Evolutionary conservation across 2,797 vertebrate species (phyloP), one percentile per base, ranked within the genome.

Genomic region (Poliocrania exsul): DNA sequence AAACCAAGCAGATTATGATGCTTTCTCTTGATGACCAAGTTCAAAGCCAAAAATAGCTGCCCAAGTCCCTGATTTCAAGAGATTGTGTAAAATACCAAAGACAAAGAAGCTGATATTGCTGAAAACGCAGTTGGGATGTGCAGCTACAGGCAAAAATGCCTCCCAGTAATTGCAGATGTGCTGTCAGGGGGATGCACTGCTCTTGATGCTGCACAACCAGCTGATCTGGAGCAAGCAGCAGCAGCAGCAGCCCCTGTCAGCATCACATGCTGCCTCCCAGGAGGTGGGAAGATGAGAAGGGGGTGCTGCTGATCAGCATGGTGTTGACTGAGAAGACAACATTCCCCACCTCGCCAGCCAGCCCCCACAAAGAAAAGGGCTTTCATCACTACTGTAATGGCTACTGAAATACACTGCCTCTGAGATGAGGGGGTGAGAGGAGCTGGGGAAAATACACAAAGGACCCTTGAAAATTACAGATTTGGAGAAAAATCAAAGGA

Each of bases 391-490:
- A 5, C 26, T 50, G 53, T 17, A 56, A 35, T 61, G 47, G 14
- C 35, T 16, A 12, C 73, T 40, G 78, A 86, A 94, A 67, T 24
- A 38, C 50, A 5, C 53, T 51, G 56, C 42, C 65, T 20, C 28
- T 1, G 21, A 38, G 38, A 72, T 0, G 1, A 46, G 69, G n/a
- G 23, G 6, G 0, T 1, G 15, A 64, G 20, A 74, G 49, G 33
- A 66, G 61, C 33, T 25, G 54, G 24, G 33, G 42, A 38, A 64
- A 90, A 69, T 3, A 10, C 1, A 37, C 0, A 0, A 47, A 72
- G 10, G 51, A 31, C 13, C 13, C n/a, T 65, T n/a, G 31, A 11
- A 77, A 86, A 64, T 4, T 4, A 20, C 13, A 21, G 28, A n/a
- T 11, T 16, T 46, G 47, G 46, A 61, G 37, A 60, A 81, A 81